These are phyloP conservation scores for Ctena decussata DNA, from an alignment of 2,888 invertebrate genomes.

Conservation along the genomic window DNA sequence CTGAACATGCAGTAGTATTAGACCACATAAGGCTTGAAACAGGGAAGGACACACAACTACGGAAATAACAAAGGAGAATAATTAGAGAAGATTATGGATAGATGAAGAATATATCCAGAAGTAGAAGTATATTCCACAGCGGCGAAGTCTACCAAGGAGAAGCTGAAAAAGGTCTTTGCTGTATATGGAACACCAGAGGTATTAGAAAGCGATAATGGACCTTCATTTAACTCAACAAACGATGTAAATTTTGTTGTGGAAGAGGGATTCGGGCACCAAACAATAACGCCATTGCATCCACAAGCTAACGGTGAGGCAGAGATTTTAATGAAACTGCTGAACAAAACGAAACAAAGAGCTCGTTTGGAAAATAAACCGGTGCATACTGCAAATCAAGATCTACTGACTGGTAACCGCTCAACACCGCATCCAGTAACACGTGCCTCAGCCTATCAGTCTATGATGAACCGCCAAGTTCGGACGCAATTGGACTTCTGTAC, in stretches of 20 bases:
- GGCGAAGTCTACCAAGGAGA: conserved; percentile 11
- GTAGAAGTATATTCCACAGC: conserved; percentile 46
- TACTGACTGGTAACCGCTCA: not conserved
- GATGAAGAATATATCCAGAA: conserved; percentile 33
- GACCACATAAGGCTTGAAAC: not conserved
- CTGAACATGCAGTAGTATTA: not conserved
- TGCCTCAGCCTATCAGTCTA: not conserved
- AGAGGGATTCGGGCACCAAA: conserved; percentile 52
- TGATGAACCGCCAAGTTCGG: not conserved
- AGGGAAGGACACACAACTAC: not conserved
- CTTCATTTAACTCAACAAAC: conserved; percentile 46
- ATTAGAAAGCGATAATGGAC: conserved; percentile 46
- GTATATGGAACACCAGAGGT: conserved; percentile 18
- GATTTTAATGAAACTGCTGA: conserved; percentile 42
- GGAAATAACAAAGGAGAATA: not conserved
- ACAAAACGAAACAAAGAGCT: conserved; percentile 26
- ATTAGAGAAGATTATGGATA: not conserved
- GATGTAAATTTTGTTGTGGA: conserved; percentile 42
- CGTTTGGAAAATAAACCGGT: not conserved
- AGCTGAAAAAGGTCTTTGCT: conserved; percentile 38
- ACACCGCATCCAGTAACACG: conserved; percentile 6
- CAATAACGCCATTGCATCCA: conserved; percentile 43
- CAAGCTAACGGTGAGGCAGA: conserved; percentile 56
- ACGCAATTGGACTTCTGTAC: not conserved
- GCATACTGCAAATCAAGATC: conserved; percentile 20